Evolutionary conservation across 2,888 invertebrate genomes (phyloP), one percentile per base, ranked within the genome.

Genomic region (Andrena trimmerana): DNA sequence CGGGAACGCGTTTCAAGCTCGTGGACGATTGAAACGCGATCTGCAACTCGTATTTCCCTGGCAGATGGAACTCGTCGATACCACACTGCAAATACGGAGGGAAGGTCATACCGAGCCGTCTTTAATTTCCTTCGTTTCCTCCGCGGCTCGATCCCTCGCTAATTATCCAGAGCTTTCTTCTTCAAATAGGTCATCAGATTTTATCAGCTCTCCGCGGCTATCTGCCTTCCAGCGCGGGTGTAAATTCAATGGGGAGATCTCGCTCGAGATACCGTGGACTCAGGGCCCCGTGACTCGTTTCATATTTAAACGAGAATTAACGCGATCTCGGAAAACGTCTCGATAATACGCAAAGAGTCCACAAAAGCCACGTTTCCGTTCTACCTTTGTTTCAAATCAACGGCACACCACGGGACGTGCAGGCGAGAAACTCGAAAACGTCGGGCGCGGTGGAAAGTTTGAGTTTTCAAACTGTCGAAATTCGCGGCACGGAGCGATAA

Each of bases 121-220:
- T 27, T 52, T 70, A 42, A 67, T 82, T 76, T 60, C 69, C 60
- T 52, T 76, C 50, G 57, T 33, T 20, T 27, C 36, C 2, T 8
- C 2, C 27, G 20, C 50, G 48, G 10, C 50, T 24, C 52, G 10
- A 6, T 29, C 69, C 24, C 57, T 13, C 31, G 42, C 27, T 77
- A 73, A 73, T 66, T 73, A 73, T 73, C 54, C 29, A n/a, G 16
- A 48, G 57, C 24, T 63, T 48, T 68, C 67, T 54, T 57, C 72
- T 78, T 71, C 63, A 72, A 78, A 81, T 54, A 29, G 57, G 57
- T 57, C 57, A 31, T 2, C 27, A 54, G 65, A 73, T 83, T 65
- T 50, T 13, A 29, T 60, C 65, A 48, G n/a, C 7, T 42, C 57
- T n/a, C 57, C 57, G 31, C n/a, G 52, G 24, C 29, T 24, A 20